Conservation (phyloP, 2,113 vertebrate species). For the Prietella phreatophila region DNA sequence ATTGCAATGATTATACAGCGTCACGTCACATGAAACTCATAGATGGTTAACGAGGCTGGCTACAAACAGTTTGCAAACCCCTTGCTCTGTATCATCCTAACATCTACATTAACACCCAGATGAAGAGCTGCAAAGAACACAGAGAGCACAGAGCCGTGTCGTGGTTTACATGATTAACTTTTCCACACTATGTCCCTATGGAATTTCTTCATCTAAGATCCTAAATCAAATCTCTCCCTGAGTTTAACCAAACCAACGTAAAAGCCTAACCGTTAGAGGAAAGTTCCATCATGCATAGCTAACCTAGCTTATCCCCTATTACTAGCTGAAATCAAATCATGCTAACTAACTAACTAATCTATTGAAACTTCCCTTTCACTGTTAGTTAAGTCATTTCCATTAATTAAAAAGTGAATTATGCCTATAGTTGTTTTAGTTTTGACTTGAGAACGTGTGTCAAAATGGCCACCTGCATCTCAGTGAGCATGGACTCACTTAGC, state of each 20-base stretch:
- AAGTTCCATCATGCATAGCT: background rate
- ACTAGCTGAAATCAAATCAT: background rate
- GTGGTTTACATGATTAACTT: background rate
- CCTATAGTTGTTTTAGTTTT: background rate
- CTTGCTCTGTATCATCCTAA: background rate
- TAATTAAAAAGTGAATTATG: background rate
- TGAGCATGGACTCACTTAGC: background rate
- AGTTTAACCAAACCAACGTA: background rate
- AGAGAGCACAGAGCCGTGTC: background rate
- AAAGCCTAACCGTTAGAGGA: background rate
- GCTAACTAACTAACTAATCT: background rate
- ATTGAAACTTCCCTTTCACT: background rate
- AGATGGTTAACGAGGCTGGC: background rate
- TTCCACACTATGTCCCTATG: background rate
- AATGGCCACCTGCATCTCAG: background rate
- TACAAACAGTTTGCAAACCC: background rate
- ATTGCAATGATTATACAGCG: background rate
- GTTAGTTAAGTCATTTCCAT: no score
- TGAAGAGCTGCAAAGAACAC: background rate
- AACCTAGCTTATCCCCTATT: background rate
- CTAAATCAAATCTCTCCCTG: background rate
- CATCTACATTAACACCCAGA: background rate
- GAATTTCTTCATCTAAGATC: background rate
- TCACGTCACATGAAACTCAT: background rate
- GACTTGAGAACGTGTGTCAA: background rate